A percentile compares a stretch with the other conserved stretches of the same genome.
These are phyloP conservation scores for Aplodontia rufa DNA, from an alignment of 2,113 vertebrate genomes.

Conservation along the genomic window DNA sequence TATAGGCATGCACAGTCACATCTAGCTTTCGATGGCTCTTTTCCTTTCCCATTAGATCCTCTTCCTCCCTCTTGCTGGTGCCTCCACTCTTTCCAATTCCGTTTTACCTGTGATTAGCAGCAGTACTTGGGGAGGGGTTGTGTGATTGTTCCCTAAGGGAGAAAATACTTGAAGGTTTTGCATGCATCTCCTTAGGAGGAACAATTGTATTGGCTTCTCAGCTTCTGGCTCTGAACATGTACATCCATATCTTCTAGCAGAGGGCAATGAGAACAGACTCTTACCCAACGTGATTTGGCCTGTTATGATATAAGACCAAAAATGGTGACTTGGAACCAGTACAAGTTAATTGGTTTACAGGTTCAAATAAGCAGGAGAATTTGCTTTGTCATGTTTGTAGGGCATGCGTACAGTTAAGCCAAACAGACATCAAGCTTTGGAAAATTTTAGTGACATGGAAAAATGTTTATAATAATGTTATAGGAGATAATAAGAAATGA, in stretches of 20 bases:
- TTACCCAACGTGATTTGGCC: fast-evolving
- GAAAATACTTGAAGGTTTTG: neutral
- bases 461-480: neutral
- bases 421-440: neutral
- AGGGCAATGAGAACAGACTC: neutral
- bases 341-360: neutral
- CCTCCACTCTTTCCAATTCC: neutral
- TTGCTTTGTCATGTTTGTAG: neutral
- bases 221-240: neutral
- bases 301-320: neutral
- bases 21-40: no score
- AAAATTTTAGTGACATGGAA: constrained; percentile 4
- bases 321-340: neutral
- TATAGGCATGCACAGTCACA: no score
- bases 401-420: neutral
- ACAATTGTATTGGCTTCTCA: neutral
- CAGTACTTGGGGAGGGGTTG: neutral
- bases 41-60: neutral
- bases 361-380: neutral
- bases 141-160: neutral
- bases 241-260: neutral
- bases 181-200: neutral
- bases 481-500: neutral
- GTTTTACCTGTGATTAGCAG: neutral
- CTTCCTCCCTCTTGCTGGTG: neutral